Evolutionary conservation across 2,888 invertebrate species (phyloP).

Genomic region (Itoplectis maculator): DNA sequence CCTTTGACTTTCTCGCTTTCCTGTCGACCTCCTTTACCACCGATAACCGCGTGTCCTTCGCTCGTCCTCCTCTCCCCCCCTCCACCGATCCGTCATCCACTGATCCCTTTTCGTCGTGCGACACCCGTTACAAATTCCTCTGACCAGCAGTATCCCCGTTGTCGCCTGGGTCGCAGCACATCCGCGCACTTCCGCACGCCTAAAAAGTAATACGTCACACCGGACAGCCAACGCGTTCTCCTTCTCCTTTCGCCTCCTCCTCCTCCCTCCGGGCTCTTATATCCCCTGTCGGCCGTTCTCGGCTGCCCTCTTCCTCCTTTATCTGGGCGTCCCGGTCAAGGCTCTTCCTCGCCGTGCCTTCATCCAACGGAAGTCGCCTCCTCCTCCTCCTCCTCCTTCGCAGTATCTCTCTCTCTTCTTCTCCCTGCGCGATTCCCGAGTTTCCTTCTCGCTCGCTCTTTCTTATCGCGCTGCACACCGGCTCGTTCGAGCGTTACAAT

Average conservation of each 20-base stretch:
- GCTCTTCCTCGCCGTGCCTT: constrained; percentile 60
- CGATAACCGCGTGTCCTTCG: neutral
- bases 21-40: constrained; percentile 24
- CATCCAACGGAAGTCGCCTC: constrained; percentile 51
- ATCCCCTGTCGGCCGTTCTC: no score
- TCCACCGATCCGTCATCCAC: constrained; percentile 41
- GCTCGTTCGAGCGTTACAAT: constrained; percentile 33
- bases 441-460: neutral
- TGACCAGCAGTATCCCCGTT: constrained; percentile 34
- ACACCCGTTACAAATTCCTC: constrained; percentile 34
- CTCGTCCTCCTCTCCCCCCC: constrained; percentile 6
- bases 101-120: neutral
- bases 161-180: constrained; percentile 49
- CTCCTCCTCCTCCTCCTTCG: constrained; percentile 35
- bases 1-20: neutral
- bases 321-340: constrained; percentile 15
- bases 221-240: constrained; percentile 29
- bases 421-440: no score
- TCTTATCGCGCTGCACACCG: constrained; percentile 47
- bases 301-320: neutral
- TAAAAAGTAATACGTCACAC: constrained; percentile 24
- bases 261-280: constrained; percentile 7
- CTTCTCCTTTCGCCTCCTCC: no score
- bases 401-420: no score
- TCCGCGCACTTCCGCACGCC: constrained; percentile 56